Evolutionary conservation across 2,888 invertebrate genomes (phyloP), one percentile per base, ranked within the genome.

Genomic region (Drosophila barbarae): DNA sequence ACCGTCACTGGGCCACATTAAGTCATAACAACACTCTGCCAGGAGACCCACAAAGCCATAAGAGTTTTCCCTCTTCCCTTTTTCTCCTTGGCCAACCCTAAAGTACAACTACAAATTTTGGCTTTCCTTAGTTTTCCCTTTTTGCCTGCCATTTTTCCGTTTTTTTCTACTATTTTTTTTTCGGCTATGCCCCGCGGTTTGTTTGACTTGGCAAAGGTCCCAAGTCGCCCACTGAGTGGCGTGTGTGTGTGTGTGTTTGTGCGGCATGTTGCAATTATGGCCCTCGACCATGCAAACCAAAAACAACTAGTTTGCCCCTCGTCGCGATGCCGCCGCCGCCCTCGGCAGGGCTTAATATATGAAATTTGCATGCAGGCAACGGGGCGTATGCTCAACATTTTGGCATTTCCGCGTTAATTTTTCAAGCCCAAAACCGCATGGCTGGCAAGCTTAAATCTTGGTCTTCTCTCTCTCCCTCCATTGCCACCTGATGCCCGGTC

Each of bases 331-430:
- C 46, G n/a, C 23, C 26, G n/a, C 34, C 26, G n/a, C 34, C 30
- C 41, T 18, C 46, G 41, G 56, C 46, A 39, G 47, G 58, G 73
- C 72, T 73, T 77, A 82, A 79, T 79, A 70, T 75, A 75, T 81
- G 70, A 76, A 77, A 77, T 80, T 80, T 77, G 66, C 73, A 75
- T 81, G 81, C 76, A 74, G 77, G 73, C 81, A 81, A 75, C 74
- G 69, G 82, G 86, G 86, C 85, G 84, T 86, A 76, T 85, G 78
- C 69, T 76, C 77, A 84, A 81, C 76, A 78, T 79, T 82, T 76
- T 69, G 67, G 52, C 75, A 74, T 83, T 85, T 82, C 78, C 81
- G 74, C 76, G 86, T 73, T 83, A 82, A 82, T 79, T 74, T 76
- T 71, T 68, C 52, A 67, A 72, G 36, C 55, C 44, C 39, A 34